Base-by-base conservation (phyloP, 2,888 invertebrate species). In the Drosophila meridionalis region DNA sequence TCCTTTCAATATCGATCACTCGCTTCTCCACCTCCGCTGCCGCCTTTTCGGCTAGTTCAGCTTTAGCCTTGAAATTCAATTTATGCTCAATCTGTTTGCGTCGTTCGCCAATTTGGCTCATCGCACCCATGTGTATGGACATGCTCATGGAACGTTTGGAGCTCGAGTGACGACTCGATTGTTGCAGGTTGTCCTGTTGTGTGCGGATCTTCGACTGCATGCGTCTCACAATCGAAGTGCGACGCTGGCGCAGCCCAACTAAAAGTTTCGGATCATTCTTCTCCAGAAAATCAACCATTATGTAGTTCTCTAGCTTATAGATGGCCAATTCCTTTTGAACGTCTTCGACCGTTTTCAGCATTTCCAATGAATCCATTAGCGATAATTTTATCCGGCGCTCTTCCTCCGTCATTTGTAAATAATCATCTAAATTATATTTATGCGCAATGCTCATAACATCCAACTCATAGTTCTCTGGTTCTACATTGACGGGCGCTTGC, bases 191-290 rank as follows among this genome's bases (percentile, higher is more conserved):
- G 6, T 77, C 77, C 5, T 20, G 50, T 34, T 0, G 11, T 1
- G 3, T 66, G 40, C 3, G 38, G 14, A 0, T 66, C 5, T 66
- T 69, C 1, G 48, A 64, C 4, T 86, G 90, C 48, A 85, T 1
- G 11, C 68, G 72, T 12, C 50, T 76, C 2, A 76, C 1, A 0
- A 80, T 76, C 2, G 89, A 87, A 0, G 76, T 77, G 42, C 90
- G 90, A 5, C 83, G 76, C 48, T 90, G 80, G 4, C 90, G 82
- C 30, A 93, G 52, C 0, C 92, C 92, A 36, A 91, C 58, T 47
- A 93, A 82, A 1, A 93, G 64, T 72, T 91, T 92, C 3, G 92
- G 91, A 80, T 92, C 92, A 56, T 92, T 92, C 62, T 91, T 92
- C 60, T 93, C 84, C 0, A 93, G 72, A 66, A 92, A 93, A 69